phyloP scores from a whole-genome alignment of 2,113 vertebrate genomes.

The Thermophis baileyi region DNA sequence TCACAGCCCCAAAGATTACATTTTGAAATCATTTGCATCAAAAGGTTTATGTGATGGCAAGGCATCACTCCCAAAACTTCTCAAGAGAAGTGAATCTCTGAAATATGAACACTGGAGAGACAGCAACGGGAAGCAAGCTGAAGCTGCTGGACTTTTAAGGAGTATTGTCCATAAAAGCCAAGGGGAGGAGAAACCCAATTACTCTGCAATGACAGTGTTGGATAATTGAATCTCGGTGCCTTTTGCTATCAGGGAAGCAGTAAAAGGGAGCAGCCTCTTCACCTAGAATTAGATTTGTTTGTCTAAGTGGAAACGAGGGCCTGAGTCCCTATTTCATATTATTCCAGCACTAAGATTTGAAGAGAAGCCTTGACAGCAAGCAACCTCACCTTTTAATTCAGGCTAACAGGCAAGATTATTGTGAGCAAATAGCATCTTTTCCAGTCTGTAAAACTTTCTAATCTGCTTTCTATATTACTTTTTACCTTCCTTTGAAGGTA shows the following conservation, averaged over 20 bases:
- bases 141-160: neutral
- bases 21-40: neutral
- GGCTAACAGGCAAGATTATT: neutral
- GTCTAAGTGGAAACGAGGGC: neutral
- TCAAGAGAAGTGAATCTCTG: neutral
- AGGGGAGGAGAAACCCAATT: neutral
- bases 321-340: neutral
- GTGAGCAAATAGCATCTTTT: neutral
- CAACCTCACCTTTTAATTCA: no score
- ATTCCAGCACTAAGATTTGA: no score
- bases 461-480: neutral
- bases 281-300: neutral
- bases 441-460: neutral
- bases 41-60: neutral
- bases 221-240: neutral
- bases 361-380: neutral
- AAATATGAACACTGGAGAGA: neutral
- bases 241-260: neutral
- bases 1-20: neutral
- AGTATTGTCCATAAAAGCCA: neutral
- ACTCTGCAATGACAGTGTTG: neutral
- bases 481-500: neutral
- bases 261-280: neutral
- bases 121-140: neutral
- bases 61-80: neutral